Percentiles rank a stretch among this genome's conserved stretches.
These are phyloP conservation scores for Emmelina monodactyla DNA, from an alignment of 2,888 invertebrate genomes.

Conservation along the genomic window DNA sequence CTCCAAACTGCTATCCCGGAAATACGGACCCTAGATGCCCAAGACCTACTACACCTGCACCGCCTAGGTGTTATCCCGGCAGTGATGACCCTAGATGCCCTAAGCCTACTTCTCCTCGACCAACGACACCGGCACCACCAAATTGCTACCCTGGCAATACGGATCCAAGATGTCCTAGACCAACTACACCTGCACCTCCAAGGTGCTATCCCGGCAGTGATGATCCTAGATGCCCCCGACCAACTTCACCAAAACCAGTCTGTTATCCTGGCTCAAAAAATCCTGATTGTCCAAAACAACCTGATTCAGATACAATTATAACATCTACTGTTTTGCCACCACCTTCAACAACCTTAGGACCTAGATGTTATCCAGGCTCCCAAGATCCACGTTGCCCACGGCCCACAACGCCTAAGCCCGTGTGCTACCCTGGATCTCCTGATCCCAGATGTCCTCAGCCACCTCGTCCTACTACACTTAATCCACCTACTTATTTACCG, in stretches of 20 bases:
- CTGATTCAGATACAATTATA: constrained; percentile 19
- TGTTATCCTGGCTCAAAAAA: constrained; percentile 22
- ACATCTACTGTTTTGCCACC: constrained; percentile 18
- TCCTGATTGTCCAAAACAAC: constrained; percentile 19
- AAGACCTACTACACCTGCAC: constrained; percentile 18
- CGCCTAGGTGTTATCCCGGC: constrained; percentile 22
- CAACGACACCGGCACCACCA: constrained; percentile 14
- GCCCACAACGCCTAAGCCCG: constrained; percentile 21
- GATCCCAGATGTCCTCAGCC: constrained; percentile 36
- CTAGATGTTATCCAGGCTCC: constrained; percentile 22
- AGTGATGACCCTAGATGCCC: constrained; percentile 24
- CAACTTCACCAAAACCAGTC: constrained; percentile 8
- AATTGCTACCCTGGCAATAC: constrained; percentile 16
- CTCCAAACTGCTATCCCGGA: constrained; percentile 22
- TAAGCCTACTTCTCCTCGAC: constrained; percentile 24
- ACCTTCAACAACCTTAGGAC: constrained; percentile 19
- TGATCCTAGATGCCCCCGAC: constrained; percentile 23
- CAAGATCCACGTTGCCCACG: constrained; percentile 22
- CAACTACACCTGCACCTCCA: constrained; percentile 14
- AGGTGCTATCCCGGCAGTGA: constrained; percentile 23
- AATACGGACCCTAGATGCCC: constrained; percentile 21
- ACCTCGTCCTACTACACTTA: constrained; percentile 22
- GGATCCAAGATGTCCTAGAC: constrained; percentile 21
- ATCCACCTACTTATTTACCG: constrained; percentile 23
- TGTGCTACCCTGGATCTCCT: constrained; percentile 26